Evolutionary conservation across 2,888 invertebrate species (phyloP).

Genomic region (Drosophila sordidapex): DNA sequence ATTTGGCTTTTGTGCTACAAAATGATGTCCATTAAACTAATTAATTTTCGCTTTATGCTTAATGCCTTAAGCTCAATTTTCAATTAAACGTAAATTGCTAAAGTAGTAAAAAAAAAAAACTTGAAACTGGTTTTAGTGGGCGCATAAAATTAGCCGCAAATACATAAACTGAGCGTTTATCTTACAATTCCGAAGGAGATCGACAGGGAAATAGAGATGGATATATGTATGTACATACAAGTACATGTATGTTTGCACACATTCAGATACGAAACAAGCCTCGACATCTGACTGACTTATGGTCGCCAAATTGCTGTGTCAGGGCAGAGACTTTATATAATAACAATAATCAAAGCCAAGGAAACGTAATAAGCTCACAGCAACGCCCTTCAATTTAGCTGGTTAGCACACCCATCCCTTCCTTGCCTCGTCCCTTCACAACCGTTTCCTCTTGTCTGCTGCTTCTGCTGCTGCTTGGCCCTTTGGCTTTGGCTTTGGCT

Average conservation of each 20-base stretch:
- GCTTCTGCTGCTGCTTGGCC: neutral
- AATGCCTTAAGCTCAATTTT: constrained; percentile 54
- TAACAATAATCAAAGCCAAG: constrained; percentile 56
- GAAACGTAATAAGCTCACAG: constrained; percentile 67
- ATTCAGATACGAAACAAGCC: constrained; percentile 38
- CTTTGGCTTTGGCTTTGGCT: neutral
- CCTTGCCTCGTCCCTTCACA: neutral
- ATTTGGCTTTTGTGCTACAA: constrained; percentile 46
- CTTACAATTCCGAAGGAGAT: constrained; percentile 28
- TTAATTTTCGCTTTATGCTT: constrained; percentile 57
- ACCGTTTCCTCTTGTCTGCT: neutral
- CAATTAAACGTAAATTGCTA: constrained; percentile 65
- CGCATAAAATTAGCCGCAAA: constrained; percentile 32
- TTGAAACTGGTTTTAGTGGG: constrained; percentile 47
- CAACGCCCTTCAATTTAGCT: constrained; percentile 73
- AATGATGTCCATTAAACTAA: constrained; percentile 74
- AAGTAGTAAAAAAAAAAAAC: neutral
- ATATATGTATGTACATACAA: too few relatives aligned
- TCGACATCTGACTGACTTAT: constrained; percentile 62
- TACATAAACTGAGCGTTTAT: constrained; percentile 32
- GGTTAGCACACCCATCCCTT: constrained; percentile 32
- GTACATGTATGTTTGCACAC: neutral
- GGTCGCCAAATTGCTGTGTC: constrained; percentile 65
- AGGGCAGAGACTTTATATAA: constrained; percentile 29
- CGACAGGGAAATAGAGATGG: constrained; percentile 1